Evolutionary conservation across 2,888 invertebrate species (phyloP).

Genomic region (Abscondita cerata): DNA sequence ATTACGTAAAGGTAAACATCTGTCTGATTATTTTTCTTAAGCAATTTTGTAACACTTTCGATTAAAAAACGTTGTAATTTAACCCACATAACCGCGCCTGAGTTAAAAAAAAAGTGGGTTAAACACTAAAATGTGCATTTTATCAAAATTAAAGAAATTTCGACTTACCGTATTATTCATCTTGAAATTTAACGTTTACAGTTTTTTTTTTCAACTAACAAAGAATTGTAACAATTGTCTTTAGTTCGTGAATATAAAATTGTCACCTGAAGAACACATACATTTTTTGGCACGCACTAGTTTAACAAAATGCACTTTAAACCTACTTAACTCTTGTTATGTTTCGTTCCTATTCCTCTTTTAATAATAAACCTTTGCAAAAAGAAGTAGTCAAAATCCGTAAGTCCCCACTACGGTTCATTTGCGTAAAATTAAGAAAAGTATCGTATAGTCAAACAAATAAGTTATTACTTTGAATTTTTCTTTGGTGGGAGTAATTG

Average conservation of each 20-base stretch:
- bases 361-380: slow-evolving; percentile 25
- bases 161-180: slow-evolving; percentile 28
- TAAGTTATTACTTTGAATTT: too few relatives aligned
- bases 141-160: neutral
- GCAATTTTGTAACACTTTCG: slow-evolving; percentile 35
- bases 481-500: slow-evolving; percentile 11
- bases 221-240: neutral
- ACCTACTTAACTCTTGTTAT: neutral
- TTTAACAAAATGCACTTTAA: neutral
- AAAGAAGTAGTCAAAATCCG: slow-evolving; percentile 17
- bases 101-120: slow-evolving; percentile 21
- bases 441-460: neutral
- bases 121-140: neutral
- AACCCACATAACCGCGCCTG: slow-evolving; percentile 29
- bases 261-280: slow-evolving; percentile 20
- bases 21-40: slow-evolving; percentile 29
- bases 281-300: neutral
- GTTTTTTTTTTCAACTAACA: neutral
- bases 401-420: slow-evolving; percentile 11
- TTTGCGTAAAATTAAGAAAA: slow-evolving; percentile 25
- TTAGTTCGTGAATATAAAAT: neutral
- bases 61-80: slow-evolving; percentile 23
- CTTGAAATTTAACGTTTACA: neutral
- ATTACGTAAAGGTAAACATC: slow-evolving; percentile 33
- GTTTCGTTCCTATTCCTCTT: slow-evolving; percentile 6